These are phyloP conservation scores for Lathronympha strigana DNA, from an alignment of 2,888 invertebrate species.

Conservation along the genomic window DNA sequence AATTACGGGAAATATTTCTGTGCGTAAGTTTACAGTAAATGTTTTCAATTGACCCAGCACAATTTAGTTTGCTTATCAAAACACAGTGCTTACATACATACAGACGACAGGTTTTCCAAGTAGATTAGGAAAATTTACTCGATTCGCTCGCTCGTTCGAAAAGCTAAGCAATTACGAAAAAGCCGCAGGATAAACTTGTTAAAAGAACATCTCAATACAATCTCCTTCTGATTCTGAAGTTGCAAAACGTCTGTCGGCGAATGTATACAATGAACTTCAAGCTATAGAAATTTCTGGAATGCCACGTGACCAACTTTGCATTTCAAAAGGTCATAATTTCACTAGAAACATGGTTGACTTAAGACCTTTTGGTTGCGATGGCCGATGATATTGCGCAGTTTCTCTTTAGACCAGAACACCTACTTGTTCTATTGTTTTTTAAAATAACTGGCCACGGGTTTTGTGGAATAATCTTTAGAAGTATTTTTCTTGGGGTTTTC, in stretches of 20 bases:
- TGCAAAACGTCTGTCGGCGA: neutral
- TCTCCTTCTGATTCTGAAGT: neutral
- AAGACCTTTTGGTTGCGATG: neutral
- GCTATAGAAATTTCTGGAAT: neutral
- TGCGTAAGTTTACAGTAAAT: too few relatives aligned
- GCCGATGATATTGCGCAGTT: neutral
- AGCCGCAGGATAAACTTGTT: constrained; percentile 1
- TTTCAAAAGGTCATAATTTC: neutral
- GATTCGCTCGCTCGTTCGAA: too few relatives aligned
- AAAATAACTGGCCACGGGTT: neutral
- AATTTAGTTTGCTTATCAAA: too few relatives aligned
- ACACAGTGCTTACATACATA: too few relatives aligned
- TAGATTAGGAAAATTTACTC: too few relatives aligned
- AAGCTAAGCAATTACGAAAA: neutral
- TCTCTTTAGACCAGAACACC: neutral
- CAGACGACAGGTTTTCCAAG: too few relatives aligned
- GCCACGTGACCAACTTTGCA: constrained; percentile 10
- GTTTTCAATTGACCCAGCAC: too few relatives aligned
- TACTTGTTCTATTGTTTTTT: constrained; percentile 18
- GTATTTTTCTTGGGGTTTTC: neutral
- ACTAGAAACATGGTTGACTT: neutral
- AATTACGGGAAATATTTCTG: too few relatives aligned
- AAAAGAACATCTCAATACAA: constrained; percentile 3
- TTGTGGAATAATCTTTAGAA: constrained; percentile 17
- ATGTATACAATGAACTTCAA: constrained; percentile 1